Percentiles rank a stretch among this genome's conserved stretches.
These are phyloP conservation scores for Conus ventricosus DNA, from an alignment of 1,140 invertebrate genomes.

Conservation along the genomic window DNA sequence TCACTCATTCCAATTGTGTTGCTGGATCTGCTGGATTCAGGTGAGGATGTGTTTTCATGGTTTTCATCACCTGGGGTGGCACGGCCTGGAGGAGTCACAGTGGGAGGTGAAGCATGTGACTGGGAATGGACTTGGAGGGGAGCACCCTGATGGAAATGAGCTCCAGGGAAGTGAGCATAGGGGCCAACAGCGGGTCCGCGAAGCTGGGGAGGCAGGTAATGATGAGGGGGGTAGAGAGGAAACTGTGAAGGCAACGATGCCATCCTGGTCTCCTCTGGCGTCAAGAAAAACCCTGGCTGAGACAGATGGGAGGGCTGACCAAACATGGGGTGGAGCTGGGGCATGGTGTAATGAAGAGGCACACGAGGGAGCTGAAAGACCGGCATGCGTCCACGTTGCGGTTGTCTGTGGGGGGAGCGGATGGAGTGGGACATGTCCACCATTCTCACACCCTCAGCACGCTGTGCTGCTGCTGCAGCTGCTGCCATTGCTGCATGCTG, in stretches of 20 bases:
- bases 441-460: conserved; percentile 27
- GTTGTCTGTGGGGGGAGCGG: conserved; percentile 20
- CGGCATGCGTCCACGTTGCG: conserved; percentile 29
- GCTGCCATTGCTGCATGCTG: conserved; percentile 17
- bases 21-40: conserved; percentile 26
- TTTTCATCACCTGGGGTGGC: conserved; percentile 35
- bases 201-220: conserved; percentile 16
- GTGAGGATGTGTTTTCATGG: background rate
- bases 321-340: conserved; percentile 40
- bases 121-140: conserved; percentile 32
- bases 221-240: conserved; percentile 19
- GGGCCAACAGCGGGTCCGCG: conserved; percentile 19
- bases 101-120: conserved; percentile 34
- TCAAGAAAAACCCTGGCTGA: conserved; percentile 43
- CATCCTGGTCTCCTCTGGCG: conserved; percentile 41
- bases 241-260: background rate
- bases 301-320: conserved; percentile 39
- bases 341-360: conserved; percentile 37
- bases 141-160: conserved; percentile 32
- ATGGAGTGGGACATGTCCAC: conserved; percentile 37
- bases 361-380: conserved; percentile 35
- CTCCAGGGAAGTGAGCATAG: conserved; percentile 35
- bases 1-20: conserved; percentile 19
- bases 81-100: conserved; percentile 35
- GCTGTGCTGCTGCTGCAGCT: conserved; percentile 28